Percentiles rank a stretch among this genome's conserved stretches.
These are phyloP conservation scores for Ptilodon capucinus DNA, from an alignment of 2,888 invertebrate species.

Conservation along the genomic window DNA sequence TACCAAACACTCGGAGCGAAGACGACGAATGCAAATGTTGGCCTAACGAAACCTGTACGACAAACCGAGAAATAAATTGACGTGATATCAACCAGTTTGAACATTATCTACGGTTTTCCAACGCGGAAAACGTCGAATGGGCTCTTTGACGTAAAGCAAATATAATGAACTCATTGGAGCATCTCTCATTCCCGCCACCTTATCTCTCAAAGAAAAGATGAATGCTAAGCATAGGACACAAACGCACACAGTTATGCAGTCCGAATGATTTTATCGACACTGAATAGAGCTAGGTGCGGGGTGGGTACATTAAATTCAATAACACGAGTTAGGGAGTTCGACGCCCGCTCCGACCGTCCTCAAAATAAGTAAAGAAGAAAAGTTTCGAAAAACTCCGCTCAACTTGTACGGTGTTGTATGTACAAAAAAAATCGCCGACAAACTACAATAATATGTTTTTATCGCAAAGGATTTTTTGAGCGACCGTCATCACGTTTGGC, in stretches of 20 bases:
- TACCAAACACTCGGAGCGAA: conserved; percentile 56
- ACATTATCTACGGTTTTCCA: conserved; percentile 46
- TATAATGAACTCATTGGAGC: conserved; percentile 20
- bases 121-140: conserved; percentile 43
- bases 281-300: conserved; percentile 66
- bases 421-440: conserved; percentile 59
- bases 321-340: conserved; percentile 80
- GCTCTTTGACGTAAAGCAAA: conserved; percentile 26
- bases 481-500: not conserved
- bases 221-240: conserved; percentile 18
- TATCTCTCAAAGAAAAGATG: not conserved
- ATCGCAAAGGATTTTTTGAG: not conserved
- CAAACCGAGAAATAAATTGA: conserved; percentile 61
- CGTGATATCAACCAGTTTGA: conserved; percentile 48
- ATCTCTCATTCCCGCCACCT: conserved; percentile 20
- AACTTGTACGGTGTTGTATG: conserved; percentile 69
- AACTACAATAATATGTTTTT: conserved; percentile 52
- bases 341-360: conserved; percentile 79
- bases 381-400: conserved; percentile 71
- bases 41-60: conserved; percentile 64
- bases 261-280: conserved; percentile 69
- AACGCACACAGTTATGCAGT: conserved; percentile 40
- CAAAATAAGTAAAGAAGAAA: conserved; percentile 79
- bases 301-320: conserved; percentile 81
- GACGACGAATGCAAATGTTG: conserved; percentile 73